Evolutionary conservation across 2,113 vertebrate species (phyloP), one percentile per base, ranked within the genome.

Genomic region (Pseudolaguvia tuberculata): DNA sequence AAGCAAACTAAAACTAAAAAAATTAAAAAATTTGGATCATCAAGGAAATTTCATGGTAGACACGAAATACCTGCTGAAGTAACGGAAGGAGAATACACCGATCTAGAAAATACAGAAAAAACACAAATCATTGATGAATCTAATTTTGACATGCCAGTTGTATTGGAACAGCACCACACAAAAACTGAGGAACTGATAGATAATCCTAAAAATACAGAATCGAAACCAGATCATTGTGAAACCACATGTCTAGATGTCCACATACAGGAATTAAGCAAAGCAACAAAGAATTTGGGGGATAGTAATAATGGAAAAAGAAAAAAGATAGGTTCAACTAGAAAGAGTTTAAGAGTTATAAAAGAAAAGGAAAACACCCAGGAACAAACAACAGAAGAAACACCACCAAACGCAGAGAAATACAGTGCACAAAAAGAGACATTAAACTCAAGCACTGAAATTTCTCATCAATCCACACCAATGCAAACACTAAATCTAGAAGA

Each of bases 271-370:
- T 39, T n/a, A 21, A 70, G 53, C 13, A 15, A 14, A 1, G 17
- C 47, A 21, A 63, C 3, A 48, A 14, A 47, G 8, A 66, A 17
- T 48, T 25, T 4, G 17, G 42, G 8, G 47, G 4, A 47, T 65
- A 23, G 5, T 47, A n/a, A 35, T 5, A n/a, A 31, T 35, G 56
- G 61, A 11, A 70, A 53, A 18, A 82, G 18, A 18, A 67, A 58
- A 50, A 79, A 82, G 72, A 69, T 82, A 4, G 73, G 77, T 27
- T 79, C 73, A 4, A 73, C 77, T 14, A 70, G 77, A 15, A 75
- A 18, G 48, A 75, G 47, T 63, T 65, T 61, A 25, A 15, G 25
- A 79, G 56, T 3, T 6, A 42, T 27, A 21, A 45, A 70, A 3
- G 61, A 78, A 51, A 47, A 11, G 20, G 57, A 70, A 50, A 42